Evolutionary conservation across 2,113 vertebrate species (phyloP), one percentile per base, ranked within the genome.

Genomic region (Phainopepla nitens): DNA sequence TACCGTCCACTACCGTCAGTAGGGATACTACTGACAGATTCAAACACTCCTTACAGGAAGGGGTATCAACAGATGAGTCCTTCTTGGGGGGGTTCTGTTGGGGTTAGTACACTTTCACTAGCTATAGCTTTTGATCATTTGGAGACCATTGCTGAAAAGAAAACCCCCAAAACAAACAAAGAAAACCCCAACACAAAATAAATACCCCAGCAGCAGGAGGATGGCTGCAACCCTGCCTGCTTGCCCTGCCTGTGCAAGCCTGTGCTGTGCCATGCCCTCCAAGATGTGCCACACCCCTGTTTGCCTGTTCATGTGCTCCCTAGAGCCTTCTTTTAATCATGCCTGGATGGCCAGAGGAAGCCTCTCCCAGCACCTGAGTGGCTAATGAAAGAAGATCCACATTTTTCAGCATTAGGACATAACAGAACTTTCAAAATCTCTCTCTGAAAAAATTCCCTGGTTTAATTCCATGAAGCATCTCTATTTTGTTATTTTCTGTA

Each of bases 181-280:
- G 7, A 33, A 51, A 78, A 17, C 4, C 3, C 18, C 15, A 23
- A 35, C 24, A 35, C 5, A 17, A 53, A 78, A 35, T 22, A 64
- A 27, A 53, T 10, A 28, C 12, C 5, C 11, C 6, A 17, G 5
- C 29, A 35, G 49, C 31, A 44, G 14, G 24, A 10, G 24, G 31
- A 28, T 35, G 31, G 6, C 24, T 9, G 18, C 36, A 20, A 8
- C 36, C 18, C 14, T 53, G 35, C 27, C 54, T 75, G n/a, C 42
- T 9, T 39, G 11, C n/a, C n/a, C 27, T 60, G 16, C 11, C 58
- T 22, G 14, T 21, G 14, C 3, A 17, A 62, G 28, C 60, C n/a
- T n/a, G n/a, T 53, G 24, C 9, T 0, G 0, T 53, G 29, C 47
- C 24, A 21, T 1, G 2, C 31, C 12, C 22, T 71, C 36, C 42